Percentiles rank a stretch among this genome's conserved stretches.
Evolutionary conservation across 2,113 vertebrate genomes (phyloP).

Genomic region (Desmodus rotundus): DNA sequence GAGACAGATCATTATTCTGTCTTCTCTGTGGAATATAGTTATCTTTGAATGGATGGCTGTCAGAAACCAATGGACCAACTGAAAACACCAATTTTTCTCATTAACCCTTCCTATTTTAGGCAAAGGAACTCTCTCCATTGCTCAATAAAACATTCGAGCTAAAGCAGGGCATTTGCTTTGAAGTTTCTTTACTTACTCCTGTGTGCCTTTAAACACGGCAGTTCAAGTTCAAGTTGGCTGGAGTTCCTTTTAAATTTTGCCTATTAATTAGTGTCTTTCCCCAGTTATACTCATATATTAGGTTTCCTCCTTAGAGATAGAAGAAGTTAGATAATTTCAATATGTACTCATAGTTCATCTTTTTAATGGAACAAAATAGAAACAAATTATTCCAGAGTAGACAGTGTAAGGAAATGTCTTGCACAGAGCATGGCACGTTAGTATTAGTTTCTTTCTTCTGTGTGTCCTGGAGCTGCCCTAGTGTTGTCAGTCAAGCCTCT

Average conservation of each 20-base stretch:
- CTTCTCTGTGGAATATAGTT: slow-evolving; percentile 41
- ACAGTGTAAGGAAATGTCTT: background rate
- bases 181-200: slow-evolving; percentile 64
- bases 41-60: slow-evolving; percentile 47
- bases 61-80: background rate
- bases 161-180: slow-evolving; percentile 60
- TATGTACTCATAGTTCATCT: slow-evolving; percentile 51
- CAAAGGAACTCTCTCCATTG: background rate
- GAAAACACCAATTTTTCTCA: slow-evolving; percentile 62
- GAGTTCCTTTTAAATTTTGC: slow-evolving; percentile 60
- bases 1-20: slow-evolving; percentile 50
- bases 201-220: slow-evolving; percentile 52
- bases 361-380: slow-evolving; percentile 53
- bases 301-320: slow-evolving; percentile 67
- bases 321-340: slow-evolving; percentile 60
- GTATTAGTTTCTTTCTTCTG: background rate
- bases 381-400: slow-evolving; percentile 41
- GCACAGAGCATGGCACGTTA: background rate
- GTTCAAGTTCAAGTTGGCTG: slow-evolving; percentile 51
- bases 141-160: slow-evolving; percentile 63
- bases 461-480: background rate
- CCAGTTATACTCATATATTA: slow-evolving; percentile 52
- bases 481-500: background rate
- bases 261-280: slow-evolving; percentile 71
- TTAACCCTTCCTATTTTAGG: slow-evolving; percentile 59